Evolutionary conservation across 2,888 invertebrate genomes (phyloP).

Genomic region (Balanococcus diminutus): DNA sequence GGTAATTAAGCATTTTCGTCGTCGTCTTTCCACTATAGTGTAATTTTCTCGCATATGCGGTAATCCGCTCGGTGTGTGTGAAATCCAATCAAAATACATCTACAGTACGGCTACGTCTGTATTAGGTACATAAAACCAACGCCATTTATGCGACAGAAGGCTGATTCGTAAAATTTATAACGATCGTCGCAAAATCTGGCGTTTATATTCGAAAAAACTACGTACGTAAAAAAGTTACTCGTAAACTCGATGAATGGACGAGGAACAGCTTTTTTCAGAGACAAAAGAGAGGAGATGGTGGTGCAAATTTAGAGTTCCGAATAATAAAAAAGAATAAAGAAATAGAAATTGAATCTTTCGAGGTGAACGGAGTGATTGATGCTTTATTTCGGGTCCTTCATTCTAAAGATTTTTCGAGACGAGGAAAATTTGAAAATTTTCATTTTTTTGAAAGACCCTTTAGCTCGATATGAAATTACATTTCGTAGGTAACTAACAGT

Average conservation of each 20-base stretch:
- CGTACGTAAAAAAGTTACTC: neutral
- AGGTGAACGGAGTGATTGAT: too few relatives aligned
- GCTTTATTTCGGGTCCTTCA: too few relatives aligned
- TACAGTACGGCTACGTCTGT: neutral
- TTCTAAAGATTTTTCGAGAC: too few relatives aligned
- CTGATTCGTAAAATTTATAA: neutral
- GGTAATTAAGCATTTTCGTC: neutral
- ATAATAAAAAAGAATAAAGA: too few relatives aligned
- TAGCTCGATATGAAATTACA: too few relatives aligned
- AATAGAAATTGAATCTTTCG: too few relatives aligned
- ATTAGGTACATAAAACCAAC: neutral
- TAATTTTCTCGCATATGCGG: neutral
- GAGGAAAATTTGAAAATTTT: too few relatives aligned
- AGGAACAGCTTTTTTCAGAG: neutral
- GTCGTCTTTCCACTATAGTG: neutral
- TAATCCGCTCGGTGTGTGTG: neutral
- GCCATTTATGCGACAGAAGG: slow-evolving; percentile 10
- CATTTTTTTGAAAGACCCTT: too few relatives aligned
- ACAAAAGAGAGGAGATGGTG: neutral
- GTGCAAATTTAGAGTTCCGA: too few relatives aligned
- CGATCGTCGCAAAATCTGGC: neutral
- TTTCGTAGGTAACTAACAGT: too few relatives aligned
- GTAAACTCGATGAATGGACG: neutral
- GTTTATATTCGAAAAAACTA: neutral
- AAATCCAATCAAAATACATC: neutral